Base-by-base conservation (phyloP, 1,140 invertebrate genomes). In the Samia ricini region DNA sequence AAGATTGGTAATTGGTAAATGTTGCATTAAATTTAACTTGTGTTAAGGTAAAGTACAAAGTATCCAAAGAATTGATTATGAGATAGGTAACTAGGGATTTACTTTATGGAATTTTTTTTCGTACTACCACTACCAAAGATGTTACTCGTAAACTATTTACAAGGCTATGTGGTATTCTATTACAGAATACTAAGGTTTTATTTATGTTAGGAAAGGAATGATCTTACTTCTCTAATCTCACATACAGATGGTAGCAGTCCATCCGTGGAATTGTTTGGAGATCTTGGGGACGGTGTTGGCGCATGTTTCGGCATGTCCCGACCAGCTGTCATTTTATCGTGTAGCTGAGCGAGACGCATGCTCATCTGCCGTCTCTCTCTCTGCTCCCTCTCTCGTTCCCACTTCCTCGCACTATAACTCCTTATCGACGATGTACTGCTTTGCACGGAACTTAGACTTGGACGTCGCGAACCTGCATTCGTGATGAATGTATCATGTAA, bases 361-460 rank as follows among this genome's bases (percentile, higher is more conserved):
- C 95, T 94, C 90, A 95, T 93, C 74, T 94, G 94, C 63, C 94
- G 91, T 49, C 95, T 91, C 68, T 96, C 95, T 74, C 95, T 95
- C 68, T 95, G 94, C 74, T 95, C 95, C 24, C 94, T 88, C 74
- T 96, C 95, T 68, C 93, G 93, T 75, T 96, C 95, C 80, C 95
- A 94, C 48, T 94, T 91, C 76, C 93, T 92, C 61, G 94, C 93
- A 76, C 95, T 95, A 86, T 95, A 96, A 85, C 95, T 96, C 73
- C 94, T 93, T 56, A 95, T 94, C 29, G 95, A 96, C 36, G 94
- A 95, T 61, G 93, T 93, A 70, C 94, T 94, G 90, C 95, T 96
- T 81, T 96, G 95, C 67, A 96, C 91, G 60, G 95, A 96, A 63
- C 94, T 94, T 91, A 95, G 89, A 92, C 95, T 96, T 87, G 95